These are phyloP conservation scores for Zaprionus lineosus DNA, from an alignment of 2,888 invertebrate species.

Conservation along the genomic window DNA sequence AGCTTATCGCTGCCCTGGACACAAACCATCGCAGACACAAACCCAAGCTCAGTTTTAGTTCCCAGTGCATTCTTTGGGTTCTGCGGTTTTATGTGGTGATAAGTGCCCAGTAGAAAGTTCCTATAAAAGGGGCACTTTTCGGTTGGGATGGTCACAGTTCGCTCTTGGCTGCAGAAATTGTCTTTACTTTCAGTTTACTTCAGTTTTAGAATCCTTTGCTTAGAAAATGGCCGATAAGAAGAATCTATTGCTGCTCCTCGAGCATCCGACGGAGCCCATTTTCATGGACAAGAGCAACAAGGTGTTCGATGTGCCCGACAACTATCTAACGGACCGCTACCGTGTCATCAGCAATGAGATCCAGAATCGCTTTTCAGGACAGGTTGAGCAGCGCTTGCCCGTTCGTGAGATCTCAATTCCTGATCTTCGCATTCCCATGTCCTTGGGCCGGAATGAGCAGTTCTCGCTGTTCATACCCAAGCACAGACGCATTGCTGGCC, in stretches of 20 bases:
- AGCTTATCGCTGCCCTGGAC: constrained; percentile 34
- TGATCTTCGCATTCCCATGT: constrained; percentile 85
- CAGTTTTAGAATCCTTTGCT: background rate
- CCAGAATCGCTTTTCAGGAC: constrained; percentile 85
- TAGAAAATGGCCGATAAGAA: constrained; percentile 83
- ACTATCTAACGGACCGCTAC: constrained; percentile 85
- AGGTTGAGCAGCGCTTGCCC: constrained; percentile 84
- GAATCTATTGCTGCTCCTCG: constrained; percentile 87
- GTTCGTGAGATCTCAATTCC: constrained; percentile 87
- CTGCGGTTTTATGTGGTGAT: constrained; percentile 50
- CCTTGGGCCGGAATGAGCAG: constrained; percentile 86
- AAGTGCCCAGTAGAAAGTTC: background rate
- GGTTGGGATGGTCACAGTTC: constrained; percentile 54
- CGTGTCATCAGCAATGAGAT: constrained; percentile 84
- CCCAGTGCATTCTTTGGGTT: constrained; percentile 19
- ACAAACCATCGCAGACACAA: background rate
- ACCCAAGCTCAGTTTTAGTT: constrained; percentile 2
- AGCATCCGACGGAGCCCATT: constrained; percentile 89
- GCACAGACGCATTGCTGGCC: constrained; percentile 87
- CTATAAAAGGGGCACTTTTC: constrained; percentile 50
- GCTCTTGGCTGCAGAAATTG: constrained; percentile 28
- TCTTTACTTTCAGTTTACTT: background rate
- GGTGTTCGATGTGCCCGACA: constrained; percentile 86
- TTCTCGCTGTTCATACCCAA: constrained; percentile 89
- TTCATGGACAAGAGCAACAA: constrained; percentile 89